phyloP scores from a whole-genome alignment of 2,888 invertebrate species.

The Hydraecia micacea region DNA sequence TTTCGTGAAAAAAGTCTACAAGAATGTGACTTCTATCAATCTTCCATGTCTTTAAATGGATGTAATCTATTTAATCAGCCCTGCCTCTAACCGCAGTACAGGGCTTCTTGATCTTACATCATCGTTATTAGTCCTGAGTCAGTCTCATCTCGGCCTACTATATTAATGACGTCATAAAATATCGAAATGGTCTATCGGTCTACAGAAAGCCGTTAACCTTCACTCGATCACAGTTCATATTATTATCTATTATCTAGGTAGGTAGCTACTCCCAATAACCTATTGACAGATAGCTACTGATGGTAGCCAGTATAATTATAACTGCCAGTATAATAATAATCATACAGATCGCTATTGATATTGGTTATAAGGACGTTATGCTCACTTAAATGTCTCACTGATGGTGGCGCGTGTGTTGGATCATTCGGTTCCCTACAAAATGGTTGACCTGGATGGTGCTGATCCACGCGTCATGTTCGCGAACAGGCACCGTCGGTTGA shows the following conservation, averaged over 20 bases:
- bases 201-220: slow-evolving; percentile 4
- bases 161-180: slow-evolving; percentile 41
- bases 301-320: no score
- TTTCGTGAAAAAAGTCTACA: neutral
- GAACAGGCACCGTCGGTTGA: no score
- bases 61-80: slow-evolving; percentile 43
- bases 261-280: neutral
- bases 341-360: no score
- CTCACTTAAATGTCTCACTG: no score
- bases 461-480: no score
- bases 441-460: no score
- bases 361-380: no score
- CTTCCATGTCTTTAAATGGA: slow-evolving; percentile 27
- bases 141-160: slow-evolving; percentile 13
- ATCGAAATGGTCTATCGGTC: slow-evolving; percentile 25
- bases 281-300: neutral
- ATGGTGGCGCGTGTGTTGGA: no score
- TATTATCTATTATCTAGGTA: neutral
- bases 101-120: neutral
- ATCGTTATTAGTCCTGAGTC: slow-evolving; percentile 20
- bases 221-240: slow-evolving; percentile 24
- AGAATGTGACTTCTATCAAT: slow-evolving; percentile 2
- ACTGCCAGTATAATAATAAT: no score
- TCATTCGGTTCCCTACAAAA: no score
- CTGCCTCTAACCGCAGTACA: slow-evolving; percentile 10